A percentile compares a stretch with the other conserved stretches of the same genome.
These are phyloP conservation scores for Arremon aurantiirostris DNA, from an alignment of 2,797 vertebrate genomes.

Conservation along the genomic window DNA sequence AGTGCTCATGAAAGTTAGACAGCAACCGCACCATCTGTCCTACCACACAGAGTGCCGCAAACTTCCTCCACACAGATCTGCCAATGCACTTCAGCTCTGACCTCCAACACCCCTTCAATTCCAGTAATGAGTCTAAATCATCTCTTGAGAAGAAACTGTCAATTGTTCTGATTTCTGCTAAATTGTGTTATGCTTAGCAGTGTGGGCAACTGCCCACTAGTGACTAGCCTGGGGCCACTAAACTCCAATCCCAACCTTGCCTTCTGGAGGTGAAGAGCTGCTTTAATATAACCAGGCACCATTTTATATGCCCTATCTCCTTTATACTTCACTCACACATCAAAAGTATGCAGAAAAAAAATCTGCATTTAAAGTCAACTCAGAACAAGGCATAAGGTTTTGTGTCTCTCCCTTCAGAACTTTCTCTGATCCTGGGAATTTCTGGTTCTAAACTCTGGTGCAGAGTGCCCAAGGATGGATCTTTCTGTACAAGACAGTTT, in stretches of 20 bases:
- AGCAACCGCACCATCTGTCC: conserved; percentile 68
- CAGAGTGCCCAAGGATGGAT: not conserved
- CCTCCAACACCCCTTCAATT: conserved; percentile 65
- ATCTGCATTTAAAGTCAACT: not conserved
- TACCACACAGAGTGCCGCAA: not conserved
- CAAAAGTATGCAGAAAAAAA: not conserved
- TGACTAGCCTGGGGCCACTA: conserved; percentile 3
- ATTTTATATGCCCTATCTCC: not conserved
- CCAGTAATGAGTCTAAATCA: conserved; percentile 63
- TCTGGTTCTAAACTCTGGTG: not conserved
- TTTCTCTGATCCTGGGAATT: not conserved
- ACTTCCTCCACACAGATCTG: conserved; percentile 55
- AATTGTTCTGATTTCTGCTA: conserved; percentile 59
- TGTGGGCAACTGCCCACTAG: conserved; percentile 14
- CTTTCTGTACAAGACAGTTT: not conserved
- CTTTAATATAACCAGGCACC: not conserved
- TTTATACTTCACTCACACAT: not conserved
- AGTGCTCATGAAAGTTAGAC: conserved; percentile 35
- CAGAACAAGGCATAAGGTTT: not conserved
- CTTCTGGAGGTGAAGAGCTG: conserved; percentile 49
- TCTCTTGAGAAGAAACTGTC: conserved; percentile 63
- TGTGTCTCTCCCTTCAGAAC: not conserved
- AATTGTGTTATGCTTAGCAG: conserved; percentile 25
- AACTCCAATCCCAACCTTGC: conserved; percentile 34
- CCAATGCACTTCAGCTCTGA: conserved; percentile 63